Conservation (phyloP, 2,797 vertebrate genomes). For the Carapus acus region DNA sequence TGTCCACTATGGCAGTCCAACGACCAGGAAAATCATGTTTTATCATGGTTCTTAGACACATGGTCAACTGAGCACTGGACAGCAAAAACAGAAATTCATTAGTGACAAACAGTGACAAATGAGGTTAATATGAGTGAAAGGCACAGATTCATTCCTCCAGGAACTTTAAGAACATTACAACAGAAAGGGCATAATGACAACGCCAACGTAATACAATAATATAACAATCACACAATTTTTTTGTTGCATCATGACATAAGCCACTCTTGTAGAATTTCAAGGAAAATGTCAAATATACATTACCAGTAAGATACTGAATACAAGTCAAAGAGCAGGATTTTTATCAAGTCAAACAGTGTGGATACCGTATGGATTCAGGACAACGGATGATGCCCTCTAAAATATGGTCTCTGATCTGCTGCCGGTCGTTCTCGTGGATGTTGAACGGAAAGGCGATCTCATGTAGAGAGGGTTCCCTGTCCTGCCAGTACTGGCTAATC, state of each 20-base stretch:
- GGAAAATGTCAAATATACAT: too few species aligned
- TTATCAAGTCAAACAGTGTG: background rate
- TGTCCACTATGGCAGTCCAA: constrained; percentile 94
- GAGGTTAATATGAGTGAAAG: too few species aligned
- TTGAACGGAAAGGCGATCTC: constrained; percentile 92
- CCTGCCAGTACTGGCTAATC: constrained; percentile 98
- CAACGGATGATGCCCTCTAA: constrained; percentile 94
- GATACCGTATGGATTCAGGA: constrained; percentile 90
- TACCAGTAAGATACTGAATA: too few species aligned
- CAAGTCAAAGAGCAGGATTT: too few species aligned
- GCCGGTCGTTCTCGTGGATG: constrained; percentile 95
- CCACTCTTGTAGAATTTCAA: too few species aligned
- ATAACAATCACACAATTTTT: too few species aligned
- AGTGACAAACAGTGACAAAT: too few species aligned
- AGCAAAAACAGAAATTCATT: background rate
- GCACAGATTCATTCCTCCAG: too few species aligned
- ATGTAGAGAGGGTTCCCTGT: constrained; percentile 85
- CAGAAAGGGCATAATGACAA: too few species aligned
- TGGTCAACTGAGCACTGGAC: constrained; percentile 86
- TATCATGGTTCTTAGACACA: constrained; percentile 91
- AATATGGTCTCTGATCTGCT: constrained; percentile 94
- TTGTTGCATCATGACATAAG: too few species aligned
- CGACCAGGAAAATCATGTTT: constrained; percentile 95
- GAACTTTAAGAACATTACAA: too few species aligned
- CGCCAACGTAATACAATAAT: too few species aligned